Percentiles rank a stretch among this genome's conserved stretches.
Conservation (phyloP, 2,113 vertebrate species). For the Brienomyrus brachyistius region DNA sequence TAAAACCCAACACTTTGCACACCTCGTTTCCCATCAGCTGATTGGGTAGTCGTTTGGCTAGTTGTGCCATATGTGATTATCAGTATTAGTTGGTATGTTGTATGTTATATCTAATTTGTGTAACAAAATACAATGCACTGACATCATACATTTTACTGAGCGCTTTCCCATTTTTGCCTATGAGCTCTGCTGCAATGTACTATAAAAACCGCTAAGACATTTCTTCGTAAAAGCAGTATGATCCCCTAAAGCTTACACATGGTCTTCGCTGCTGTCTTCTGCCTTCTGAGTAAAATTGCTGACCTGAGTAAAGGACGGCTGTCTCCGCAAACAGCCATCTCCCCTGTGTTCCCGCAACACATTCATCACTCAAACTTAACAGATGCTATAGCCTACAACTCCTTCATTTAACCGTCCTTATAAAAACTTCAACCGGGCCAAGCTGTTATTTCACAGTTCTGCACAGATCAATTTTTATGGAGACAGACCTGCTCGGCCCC, state of each 20-base stretch:
- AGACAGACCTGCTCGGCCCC: background rate
- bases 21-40: background rate
- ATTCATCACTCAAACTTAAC: background rate
- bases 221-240: background rate
- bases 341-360: background rate
- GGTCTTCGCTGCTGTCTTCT: background rate
- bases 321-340: background rate
- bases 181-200: background rate
- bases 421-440: background rate
- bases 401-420: background rate
- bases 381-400: background rate
- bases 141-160: background rate
- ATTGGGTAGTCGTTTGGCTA: background rate
- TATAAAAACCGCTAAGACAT: background rate
- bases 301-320: background rate
- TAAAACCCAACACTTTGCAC: background rate
- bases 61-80: background rate
- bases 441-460: background rate
- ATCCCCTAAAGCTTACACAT: background rate
- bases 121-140: background rate
- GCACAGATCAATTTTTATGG: background rate
- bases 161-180: background rate
- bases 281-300: background rate
- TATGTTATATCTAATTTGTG: background rate
- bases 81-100: background rate